Evolutionary conservation across 2,113 vertebrate species (phyloP).

Genomic region (Callocephalon fimbriatum): DNA sequence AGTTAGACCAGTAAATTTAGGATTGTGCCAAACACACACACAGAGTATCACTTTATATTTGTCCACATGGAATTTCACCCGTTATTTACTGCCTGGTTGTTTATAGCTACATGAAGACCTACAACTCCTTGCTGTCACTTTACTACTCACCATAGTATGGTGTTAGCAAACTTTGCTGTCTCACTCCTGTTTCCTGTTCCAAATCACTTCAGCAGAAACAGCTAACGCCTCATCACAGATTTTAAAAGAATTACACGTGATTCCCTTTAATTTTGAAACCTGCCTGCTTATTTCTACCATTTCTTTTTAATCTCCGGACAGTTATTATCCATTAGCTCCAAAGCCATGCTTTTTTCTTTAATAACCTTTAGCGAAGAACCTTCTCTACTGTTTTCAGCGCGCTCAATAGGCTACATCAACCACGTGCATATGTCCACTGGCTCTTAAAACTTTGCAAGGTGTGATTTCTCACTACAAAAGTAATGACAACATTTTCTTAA

Average conservation of each 20-base stretch:
- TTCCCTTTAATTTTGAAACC: neutral
- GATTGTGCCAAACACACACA: neutral
- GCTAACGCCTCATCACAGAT: neutral
- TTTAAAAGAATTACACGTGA: neutral
- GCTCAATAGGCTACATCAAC: neutral
- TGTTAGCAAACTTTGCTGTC: neutral
- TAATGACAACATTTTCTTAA: neutral
- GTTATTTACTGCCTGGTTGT: neutral
- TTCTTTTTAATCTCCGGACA: neutral
- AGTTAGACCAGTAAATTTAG: neutral
- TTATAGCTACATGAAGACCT: neutral
- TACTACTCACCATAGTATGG: neutral
- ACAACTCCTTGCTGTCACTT: neutral
- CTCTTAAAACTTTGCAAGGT: neutral
- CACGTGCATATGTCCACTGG: neutral
- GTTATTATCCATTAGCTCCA: neutral
- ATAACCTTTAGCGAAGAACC: neutral
- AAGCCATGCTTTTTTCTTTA: neutral
- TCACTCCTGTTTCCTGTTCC: neutral
- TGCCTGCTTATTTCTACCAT: neutral
- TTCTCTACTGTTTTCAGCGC: neutral
- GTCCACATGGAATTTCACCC: neutral
- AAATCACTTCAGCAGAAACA: neutral
- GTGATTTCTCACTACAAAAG: neutral
- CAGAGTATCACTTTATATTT: neutral